Conservation (phyloP, 2,888 invertebrate species). For the Cordilura impudica region DNA sequence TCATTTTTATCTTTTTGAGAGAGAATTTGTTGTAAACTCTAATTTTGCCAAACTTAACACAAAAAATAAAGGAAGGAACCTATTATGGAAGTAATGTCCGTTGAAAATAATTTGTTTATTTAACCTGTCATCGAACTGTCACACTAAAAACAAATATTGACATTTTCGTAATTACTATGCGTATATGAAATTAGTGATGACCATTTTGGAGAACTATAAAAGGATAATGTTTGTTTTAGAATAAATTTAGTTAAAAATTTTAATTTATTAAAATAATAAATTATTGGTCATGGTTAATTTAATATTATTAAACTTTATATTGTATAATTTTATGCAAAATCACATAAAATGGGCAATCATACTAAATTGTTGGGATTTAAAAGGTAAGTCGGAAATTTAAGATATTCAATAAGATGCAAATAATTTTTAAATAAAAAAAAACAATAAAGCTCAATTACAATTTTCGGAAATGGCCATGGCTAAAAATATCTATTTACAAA, state of each 20-base stretch:
- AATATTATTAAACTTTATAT: constrained; percentile 19
- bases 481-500: constrained; percentile 35
- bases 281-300: constrained; percentile 27
- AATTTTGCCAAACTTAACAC: no score
- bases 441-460: constrained; percentile 38
- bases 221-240: neutral
- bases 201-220: constrained; percentile 35
- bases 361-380: constrained; percentile 39
- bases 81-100: neutral
- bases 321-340: constrained; percentile 40
- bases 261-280: neutral
- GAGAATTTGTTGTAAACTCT: no score
- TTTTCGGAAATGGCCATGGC: constrained; percentile 30
- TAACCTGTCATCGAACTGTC: constrained; percentile 48
- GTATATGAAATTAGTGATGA: constrained; percentile 8
- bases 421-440: no score
- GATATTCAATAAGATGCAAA: no score
- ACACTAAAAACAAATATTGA: constrained; percentile 46
- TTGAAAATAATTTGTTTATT: constrained; percentile 20
- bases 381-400: constrained; percentile 13
- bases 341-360: constrained; percentile 41
- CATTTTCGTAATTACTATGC: neutral
- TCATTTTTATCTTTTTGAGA: no score
- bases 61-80: no score
- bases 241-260: constrained; percentile 1